Conservation (phyloP, 2,888 invertebrate species). For the Tineola bisselliella region DNA sequence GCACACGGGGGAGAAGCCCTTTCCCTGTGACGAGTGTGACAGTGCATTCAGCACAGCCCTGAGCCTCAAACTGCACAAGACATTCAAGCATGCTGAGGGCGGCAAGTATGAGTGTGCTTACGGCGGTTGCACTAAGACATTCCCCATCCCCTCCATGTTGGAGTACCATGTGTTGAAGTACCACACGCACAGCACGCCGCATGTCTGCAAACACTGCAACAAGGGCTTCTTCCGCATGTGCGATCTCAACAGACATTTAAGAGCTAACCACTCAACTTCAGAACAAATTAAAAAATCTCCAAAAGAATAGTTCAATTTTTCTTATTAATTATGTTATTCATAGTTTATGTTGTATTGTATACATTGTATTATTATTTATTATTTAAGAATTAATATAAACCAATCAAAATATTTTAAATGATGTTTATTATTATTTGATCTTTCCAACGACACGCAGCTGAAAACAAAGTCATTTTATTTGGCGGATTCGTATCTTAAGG, state of each 20-base stretch:
- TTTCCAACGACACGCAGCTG: too few relatives aligned
- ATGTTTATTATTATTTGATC: too few relatives aligned
- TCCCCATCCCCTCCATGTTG: slow-evolving; percentile 51
- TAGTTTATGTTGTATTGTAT: too few relatives aligned
- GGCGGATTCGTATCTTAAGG: too few relatives aligned
- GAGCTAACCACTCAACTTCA: slow-evolving; percentile 31
- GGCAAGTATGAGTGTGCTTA: slow-evolving; percentile 51
- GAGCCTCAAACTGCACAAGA: slow-evolving; percentile 42
- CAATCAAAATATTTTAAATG: too few relatives aligned
- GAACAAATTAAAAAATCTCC: background rate
- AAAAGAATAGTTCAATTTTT: too few relatives aligned
- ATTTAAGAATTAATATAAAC: too few relatives aligned
- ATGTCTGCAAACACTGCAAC: slow-evolving; percentile 48
- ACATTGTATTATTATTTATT: too few relatives aligned
- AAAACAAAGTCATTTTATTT: too few relatives aligned
- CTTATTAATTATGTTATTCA: too few relatives aligned
- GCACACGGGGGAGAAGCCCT: slow-evolving; percentile 66
- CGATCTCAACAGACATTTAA: slow-evolving; percentile 52
- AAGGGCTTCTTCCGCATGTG: slow-evolving; percentile 50
- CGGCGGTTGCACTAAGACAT: slow-evolving; percentile 46
- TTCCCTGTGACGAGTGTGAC: slow-evolving; percentile 42
- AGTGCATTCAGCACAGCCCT: slow-evolving; percentile 40
- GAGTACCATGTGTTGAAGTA: slow-evolving; percentile 56
- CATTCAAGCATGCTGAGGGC: slow-evolving; percentile 47
- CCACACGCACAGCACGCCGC: slow-evolving; percentile 54